phyloP scores from a whole-genome alignment of 2,113 vertebrate genomes.

The Catagonus wagneri region DNA sequence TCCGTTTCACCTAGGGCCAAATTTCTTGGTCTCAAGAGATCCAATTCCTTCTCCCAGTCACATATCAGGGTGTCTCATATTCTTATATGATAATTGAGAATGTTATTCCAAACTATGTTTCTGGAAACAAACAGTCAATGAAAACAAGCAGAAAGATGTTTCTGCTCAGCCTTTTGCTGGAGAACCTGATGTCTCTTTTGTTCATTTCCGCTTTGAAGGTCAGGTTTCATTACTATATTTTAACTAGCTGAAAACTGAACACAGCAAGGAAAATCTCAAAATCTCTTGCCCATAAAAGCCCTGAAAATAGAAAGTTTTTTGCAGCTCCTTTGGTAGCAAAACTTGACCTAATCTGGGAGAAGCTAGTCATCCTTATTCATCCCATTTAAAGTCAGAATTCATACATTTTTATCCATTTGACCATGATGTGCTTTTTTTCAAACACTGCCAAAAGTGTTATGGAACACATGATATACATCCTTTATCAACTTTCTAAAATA shows the following conservation, averaged over 20 bases:
- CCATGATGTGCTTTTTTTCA: neutral
- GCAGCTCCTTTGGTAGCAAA: neutral
- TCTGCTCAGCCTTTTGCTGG: neutral
- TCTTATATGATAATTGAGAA: neutral
- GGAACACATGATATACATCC: neutral
- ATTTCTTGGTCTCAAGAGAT: neutral
- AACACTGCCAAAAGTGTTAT: neutral
- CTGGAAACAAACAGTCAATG: neutral
- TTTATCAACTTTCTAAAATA: constrained; percentile 2
- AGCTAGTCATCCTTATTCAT: neutral
- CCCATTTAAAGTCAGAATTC: neutral
- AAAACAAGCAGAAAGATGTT: neutral
- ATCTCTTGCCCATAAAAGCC: neutral
- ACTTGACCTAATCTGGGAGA: neutral
- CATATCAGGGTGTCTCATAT: neutral
- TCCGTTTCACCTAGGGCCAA: neutral
- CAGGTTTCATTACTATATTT: constrained; percentile 1
- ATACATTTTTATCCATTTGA: neutral
- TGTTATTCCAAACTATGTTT: neutral
- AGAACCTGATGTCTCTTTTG: neutral
- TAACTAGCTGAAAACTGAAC: constrained; percentile 9
- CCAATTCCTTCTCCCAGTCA: neutral
- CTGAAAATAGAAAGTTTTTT: neutral
- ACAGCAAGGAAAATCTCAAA: neutral
- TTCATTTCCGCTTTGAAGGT: neutral